phyloP scores from a whole-genome alignment of 2,113 vertebrate genomes.

The Mellivora capensis region DNA sequence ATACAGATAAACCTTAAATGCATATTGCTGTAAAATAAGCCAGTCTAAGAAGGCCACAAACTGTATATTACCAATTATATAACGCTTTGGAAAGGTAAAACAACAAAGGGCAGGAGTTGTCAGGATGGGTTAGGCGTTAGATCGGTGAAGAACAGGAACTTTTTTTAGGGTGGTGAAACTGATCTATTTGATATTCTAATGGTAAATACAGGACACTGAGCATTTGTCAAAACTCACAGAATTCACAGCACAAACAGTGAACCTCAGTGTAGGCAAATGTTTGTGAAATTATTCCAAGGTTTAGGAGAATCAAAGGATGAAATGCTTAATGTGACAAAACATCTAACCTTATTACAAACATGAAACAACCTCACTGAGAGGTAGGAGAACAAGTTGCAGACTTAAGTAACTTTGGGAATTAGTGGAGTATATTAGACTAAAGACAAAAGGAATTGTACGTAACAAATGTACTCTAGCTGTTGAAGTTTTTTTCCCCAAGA shows the following conservation, averaged over 20 bases:
- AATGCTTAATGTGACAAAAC: background rate
- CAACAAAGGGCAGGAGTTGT: background rate
- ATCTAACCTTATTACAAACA: background rate
- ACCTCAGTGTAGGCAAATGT: background rate
- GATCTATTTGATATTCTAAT: background rate
- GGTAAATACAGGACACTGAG: background rate
- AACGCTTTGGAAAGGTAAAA: background rate
- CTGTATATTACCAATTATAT: background rate
- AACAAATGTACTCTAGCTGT: background rate
- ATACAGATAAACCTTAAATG: background rate
- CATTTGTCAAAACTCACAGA: background rate
- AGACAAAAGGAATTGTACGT: background rate
- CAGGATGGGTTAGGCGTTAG: background rate
- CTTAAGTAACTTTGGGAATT: background rate
- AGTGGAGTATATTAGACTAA: background rate
- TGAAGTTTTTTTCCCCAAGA: background rate
- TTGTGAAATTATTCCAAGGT: background rate
- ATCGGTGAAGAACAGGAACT: background rate
- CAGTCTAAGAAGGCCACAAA: background rate
- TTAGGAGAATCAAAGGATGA: background rate
- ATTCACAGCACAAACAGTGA: background rate
- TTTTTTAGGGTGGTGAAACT: background rate
- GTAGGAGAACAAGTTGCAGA: background rate
- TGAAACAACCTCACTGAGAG: background rate
- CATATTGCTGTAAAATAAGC: background rate